Percentiles rank a stretch among this genome's conserved stretches.
Evolutionary conservation across 2,888 invertebrate species (phyloP).

Genomic region (Perizoma flavofasciatum): DNA sequence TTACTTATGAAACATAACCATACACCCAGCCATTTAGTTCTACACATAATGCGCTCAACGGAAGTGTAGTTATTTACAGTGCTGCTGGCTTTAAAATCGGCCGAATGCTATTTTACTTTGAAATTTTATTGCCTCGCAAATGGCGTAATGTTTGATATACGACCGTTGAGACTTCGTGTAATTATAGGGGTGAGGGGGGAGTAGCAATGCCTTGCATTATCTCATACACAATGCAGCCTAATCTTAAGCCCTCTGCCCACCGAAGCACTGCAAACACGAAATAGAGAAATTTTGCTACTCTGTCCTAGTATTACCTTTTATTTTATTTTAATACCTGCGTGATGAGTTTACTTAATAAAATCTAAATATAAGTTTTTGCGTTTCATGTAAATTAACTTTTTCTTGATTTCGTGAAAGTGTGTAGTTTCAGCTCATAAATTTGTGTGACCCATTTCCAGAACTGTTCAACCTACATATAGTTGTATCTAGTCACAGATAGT

Average conservation of each 20-base stretch:
- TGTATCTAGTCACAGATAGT: no score
- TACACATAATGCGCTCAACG: conserved; percentile 7
- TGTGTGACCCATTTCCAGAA: no score
- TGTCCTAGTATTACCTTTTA: no score
- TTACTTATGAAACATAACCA: conserved; percentile 7
- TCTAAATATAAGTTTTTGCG: no score
- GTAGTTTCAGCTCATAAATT: no score
- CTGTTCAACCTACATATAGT: no score
- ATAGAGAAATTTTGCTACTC: no score
- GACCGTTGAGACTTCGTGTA: conserved; percentile 41
- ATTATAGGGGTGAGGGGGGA: conserved; percentile 21
- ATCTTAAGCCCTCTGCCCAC: background rate
- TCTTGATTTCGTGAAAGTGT: no score
- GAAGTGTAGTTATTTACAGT: conserved; percentile 10
- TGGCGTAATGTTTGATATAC: conserved; percentile 64
- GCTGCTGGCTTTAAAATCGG: conserved; percentile 16
- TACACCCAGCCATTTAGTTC: conserved; percentile 4
- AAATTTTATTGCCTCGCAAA: conserved; percentile 65
- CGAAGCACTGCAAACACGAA: background rate
- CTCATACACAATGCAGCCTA: background rate
- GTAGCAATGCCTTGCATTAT: background rate
- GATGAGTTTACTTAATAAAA: no score
- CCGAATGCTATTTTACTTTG: conserved; percentile 60
- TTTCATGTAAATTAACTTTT: no score
- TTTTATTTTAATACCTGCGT: no score